A percentile compares a stretch with the other conserved stretches of the same genome.
Evolutionary conservation across 2,113 vertebrate species (phyloP).

Genomic region (Myotis yumanensis): DNA sequence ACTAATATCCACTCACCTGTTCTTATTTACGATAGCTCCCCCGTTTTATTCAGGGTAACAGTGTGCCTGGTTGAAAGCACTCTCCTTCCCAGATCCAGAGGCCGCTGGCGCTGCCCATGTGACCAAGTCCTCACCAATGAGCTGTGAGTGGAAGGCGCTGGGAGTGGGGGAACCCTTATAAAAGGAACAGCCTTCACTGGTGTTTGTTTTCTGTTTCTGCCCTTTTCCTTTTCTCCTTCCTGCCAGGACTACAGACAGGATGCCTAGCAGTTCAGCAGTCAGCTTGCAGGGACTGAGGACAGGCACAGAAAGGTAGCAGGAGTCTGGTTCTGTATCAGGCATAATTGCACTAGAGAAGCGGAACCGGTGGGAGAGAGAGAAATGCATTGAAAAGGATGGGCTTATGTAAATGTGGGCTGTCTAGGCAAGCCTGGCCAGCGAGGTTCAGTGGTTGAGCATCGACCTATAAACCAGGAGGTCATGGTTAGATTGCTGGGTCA

Average conservation of each 20-base stretch:
- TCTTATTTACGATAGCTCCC: neutral
- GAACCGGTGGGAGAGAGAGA: neutral
- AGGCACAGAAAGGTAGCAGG: neutral
- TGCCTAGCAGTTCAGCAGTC: neutral
- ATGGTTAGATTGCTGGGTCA: too few species aligned
- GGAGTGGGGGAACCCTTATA: neutral
- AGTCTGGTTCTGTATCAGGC: neutral
- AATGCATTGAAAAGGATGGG: neutral
- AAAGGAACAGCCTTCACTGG: neutral
- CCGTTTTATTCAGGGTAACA: neutral
- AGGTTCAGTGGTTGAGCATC: too few species aligned
- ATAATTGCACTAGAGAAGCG: neutral
- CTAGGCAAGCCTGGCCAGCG: neutral
- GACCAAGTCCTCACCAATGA: neutral
- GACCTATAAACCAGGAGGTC: too few species aligned
- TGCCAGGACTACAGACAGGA: neutral
- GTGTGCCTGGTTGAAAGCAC: neutral
- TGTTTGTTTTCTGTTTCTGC: neutral
- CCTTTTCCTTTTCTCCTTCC: neutral
- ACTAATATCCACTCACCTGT: neutral
- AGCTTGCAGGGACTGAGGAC: neutral
- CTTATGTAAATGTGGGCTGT: neutral
- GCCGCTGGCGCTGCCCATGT: neutral
- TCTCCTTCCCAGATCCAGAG: neutral
- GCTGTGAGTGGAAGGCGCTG: neutral